Conservation (phyloP, 2,888 invertebrate species). For the Drosophila stalkeri region DNA sequence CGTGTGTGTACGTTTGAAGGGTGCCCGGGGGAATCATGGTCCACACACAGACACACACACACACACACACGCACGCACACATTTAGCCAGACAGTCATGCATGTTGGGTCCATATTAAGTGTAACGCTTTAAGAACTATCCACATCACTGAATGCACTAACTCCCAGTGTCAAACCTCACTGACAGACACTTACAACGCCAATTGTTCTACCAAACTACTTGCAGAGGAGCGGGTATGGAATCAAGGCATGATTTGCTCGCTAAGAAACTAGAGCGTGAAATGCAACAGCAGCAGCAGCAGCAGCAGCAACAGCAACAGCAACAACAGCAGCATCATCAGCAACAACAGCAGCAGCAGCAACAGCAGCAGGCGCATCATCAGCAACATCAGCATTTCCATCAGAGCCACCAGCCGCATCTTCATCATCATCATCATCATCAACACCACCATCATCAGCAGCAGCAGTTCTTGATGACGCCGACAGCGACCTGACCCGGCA, state of each 20-base stretch:
- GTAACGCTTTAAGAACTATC: slow-evolving; percentile 35
- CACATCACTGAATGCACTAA: slow-evolving; percentile 24
- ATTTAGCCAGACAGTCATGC: slow-evolving; percentile 12
- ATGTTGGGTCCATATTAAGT: slow-evolving; percentile 20
- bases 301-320: neutral
- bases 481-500: slow-evolving; percentile 86
- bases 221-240: slow-evolving; percentile 86
- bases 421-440: slow-evolving; percentile 70
- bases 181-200: slow-evolving; percentile 10
- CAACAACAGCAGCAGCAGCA: slow-evolving; percentile 68
- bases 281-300: slow-evolving; percentile 76
- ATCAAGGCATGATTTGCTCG: slow-evolving; percentile 85
- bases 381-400: slow-evolving; percentile 71
- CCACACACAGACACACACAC: too few relatives aligned
- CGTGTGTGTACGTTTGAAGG: neutral
- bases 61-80: neutral
- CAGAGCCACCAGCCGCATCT: slow-evolving; percentile 70
- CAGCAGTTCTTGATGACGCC: slow-evolving; percentile 85
- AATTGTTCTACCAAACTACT: slow-evolving; percentile 40
- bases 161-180: slow-evolving; percentile 2
- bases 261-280: slow-evolving; percentile 85
- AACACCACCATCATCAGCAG: slow-evolving; percentile 80
- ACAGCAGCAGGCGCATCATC: slow-evolving; percentile 55
- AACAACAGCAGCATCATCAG: slow-evolving; percentile 50
- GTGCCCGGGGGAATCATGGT: slow-evolving; percentile 11